Percentiles rank a stretch among this genome's conserved stretches.
Evolutionary conservation across 2,888 invertebrate species (phyloP).

Genomic region (Mythimna impura): DNA sequence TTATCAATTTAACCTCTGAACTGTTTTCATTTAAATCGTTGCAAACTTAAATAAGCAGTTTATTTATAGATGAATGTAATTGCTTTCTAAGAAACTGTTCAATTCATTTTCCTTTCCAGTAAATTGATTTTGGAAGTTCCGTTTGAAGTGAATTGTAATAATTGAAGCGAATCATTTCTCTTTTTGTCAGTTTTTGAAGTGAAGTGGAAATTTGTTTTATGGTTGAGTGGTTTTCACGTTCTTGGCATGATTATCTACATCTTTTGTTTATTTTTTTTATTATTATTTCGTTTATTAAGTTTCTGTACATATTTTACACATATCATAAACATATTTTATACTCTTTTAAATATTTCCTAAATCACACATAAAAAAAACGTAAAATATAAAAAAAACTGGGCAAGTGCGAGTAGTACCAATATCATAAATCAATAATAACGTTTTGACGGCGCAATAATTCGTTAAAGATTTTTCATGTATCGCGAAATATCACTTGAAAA

Average conservation of each 20-base stretch:
- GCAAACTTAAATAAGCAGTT: constrained; percentile 47
- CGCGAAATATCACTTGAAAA: background rate
- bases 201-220: constrained; percentile 18
- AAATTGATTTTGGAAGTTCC: constrained; percentile 51
- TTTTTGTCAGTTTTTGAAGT: constrained; percentile 18
- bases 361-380: no score
- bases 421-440: background rate
- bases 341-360: no score
- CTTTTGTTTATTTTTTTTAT: no score
- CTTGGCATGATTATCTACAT: no score
- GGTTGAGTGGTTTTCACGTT: background rate
- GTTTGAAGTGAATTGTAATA: constrained; percentile 39
- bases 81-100: constrained; percentile 34
- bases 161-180: constrained; percentile 39
- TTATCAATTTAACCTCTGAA: constrained; percentile 63
- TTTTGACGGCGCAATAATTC: background rate
- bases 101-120: constrained; percentile 42
- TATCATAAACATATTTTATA: no score
- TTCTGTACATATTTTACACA: no score
- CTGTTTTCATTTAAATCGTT: constrained; percentile 47
- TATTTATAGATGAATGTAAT: constrained; percentile 46
- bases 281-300: no score
- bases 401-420: no score
- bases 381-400: no score
- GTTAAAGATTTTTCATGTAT: background rate